Conservation (phyloP, 1,140 invertebrate genomes). For the Carposina sasakii region DNA sequence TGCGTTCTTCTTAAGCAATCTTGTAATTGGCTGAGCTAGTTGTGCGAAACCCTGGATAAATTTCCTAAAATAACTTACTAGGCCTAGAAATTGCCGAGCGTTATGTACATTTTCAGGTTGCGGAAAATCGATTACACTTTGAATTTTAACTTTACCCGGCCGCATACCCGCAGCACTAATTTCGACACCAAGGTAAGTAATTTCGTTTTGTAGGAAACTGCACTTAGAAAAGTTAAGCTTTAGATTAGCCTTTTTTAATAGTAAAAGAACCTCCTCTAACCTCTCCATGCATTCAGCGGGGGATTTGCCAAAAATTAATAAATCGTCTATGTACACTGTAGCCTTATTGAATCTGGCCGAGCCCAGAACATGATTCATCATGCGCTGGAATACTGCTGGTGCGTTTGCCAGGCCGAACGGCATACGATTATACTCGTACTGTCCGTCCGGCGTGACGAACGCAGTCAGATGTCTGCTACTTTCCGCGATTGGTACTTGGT, state of each 20-base stretch:
- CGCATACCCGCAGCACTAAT: background rate
- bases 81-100: slow-evolving; percentile 9
- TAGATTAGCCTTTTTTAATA: slow-evolving; percentile 12
- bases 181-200: slow-evolving; percentile 16
- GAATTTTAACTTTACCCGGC: slow-evolving; percentile 3
- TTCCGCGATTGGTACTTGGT: background rate
- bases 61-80: slow-evolving; percentile 25
- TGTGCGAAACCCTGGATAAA: slow-evolving; percentile 27
- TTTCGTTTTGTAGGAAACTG: slow-evolving; percentile 9
- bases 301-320: slow-evolving; percentile 14
- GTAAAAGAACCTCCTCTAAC: slow-evolving; percentile 1
- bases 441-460: slow-evolving; percentile 22
- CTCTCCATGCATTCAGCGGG: slow-evolving; percentile 14
- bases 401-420: slow-evolving; percentile 37
- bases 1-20: slow-evolving; percentile 29
- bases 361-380: slow-evolving; percentile 15
- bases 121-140: slow-evolving; percentile 13
- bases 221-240: slow-evolving; percentile 11
- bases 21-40: slow-evolving; percentile 26
- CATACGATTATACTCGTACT: slow-evolving; percentile 29
- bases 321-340: slow-evolving; percentile 25
- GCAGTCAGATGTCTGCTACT: background rate
- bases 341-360: background rate
- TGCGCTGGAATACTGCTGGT: slow-evolving; percentile 26
- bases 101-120: slow-evolving; percentile 21